Conservation (phyloP, 2,888 invertebrate genomes). For the Colletes collaris region DNA sequence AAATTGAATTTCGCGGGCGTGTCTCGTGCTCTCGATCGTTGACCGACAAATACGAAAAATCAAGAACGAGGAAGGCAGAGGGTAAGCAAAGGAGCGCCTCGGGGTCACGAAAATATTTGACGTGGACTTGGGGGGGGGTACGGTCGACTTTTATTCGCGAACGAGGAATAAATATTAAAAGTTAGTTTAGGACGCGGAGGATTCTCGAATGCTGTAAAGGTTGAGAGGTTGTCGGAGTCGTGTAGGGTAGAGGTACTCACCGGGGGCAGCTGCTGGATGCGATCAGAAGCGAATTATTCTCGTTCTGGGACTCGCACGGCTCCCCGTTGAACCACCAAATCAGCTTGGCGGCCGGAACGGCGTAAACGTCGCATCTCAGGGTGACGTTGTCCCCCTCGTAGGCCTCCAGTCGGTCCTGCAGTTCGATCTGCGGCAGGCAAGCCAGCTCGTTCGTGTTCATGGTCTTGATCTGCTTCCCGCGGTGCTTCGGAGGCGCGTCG, state of each 20-base stretch:
- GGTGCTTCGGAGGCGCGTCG: slow-evolving; percentile 87
- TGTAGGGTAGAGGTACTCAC: slow-evolving; percentile 50
- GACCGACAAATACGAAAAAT: too few species aligned
- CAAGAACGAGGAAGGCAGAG: too few species aligned
- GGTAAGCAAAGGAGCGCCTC: too few species aligned
- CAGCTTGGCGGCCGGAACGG: slow-evolving; percentile 91
- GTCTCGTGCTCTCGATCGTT: too few species aligned
- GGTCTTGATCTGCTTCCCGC: slow-evolving; percentile 87
- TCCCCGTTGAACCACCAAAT: slow-evolving; percentile 94
- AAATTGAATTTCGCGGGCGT: too few species aligned
- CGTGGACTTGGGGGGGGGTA: too few species aligned
- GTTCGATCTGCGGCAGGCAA: slow-evolving; percentile 91
- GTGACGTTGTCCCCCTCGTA: slow-evolving; percentile 93
- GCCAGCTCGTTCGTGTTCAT: slow-evolving; percentile 90
- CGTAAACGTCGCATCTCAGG: slow-evolving; percentile 91
- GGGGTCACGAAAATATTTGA: too few species aligned
- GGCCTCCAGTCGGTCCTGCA: slow-evolving; percentile 90
- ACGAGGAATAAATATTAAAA: too few species aligned
- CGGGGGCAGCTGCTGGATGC: slow-evolving; percentile 54
- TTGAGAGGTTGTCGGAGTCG: too few species aligned
- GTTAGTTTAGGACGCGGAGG: too few species aligned
- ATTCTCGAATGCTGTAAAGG: too few species aligned
- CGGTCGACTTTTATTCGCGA: too few species aligned
- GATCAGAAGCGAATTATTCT: slow-evolving; percentile 79
- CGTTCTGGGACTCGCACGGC: slow-evolving; percentile 88